These are phyloP conservation scores for Slavum lentiscoides DNA, from an alignment of 2,888 invertebrate species.

Conservation along the genomic window DNA sequence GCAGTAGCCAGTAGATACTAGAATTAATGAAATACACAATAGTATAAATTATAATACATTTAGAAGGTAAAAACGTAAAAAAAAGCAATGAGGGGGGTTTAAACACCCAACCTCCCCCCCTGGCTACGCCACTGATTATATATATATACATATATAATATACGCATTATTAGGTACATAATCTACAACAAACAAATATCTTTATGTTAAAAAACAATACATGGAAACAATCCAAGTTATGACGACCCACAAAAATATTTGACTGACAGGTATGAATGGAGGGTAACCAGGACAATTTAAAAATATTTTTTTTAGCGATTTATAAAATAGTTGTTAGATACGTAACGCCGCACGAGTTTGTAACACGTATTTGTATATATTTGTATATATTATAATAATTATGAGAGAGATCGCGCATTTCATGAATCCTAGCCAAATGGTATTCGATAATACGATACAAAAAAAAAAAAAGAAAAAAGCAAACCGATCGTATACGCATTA, in stretches of 20 bases:
- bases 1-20: too few relatives aligned
- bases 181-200: too few relatives aligned
- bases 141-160: too few relatives aligned
- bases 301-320: conserved; percentile 24
- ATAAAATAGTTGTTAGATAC: conserved; percentile 22
- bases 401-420: neutral
- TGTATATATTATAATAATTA: neutral
- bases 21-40: too few relatives aligned
- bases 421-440: conserved; percentile 24
- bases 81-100: too few relatives aligned
- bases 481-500: neutral
- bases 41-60: too few relatives aligned
- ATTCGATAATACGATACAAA: conserved; percentile 15
- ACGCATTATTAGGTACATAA: too few relatives aligned
- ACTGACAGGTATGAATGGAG: conserved; percentile 13
- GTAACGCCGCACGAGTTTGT: neutral
- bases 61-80: too few relatives aligned
- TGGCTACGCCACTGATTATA: too few relatives aligned
- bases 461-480: neutral
- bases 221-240: conserved; percentile 42
- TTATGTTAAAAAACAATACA: conserved; percentile 18
- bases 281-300: conserved; percentile 22
- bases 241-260: conserved; percentile 23
- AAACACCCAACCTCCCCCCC: too few relatives aligned
- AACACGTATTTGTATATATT: neutral